Base-by-base conservation (phyloP, 2,113 vertebrate genomes). In the Progne subis region DNA sequence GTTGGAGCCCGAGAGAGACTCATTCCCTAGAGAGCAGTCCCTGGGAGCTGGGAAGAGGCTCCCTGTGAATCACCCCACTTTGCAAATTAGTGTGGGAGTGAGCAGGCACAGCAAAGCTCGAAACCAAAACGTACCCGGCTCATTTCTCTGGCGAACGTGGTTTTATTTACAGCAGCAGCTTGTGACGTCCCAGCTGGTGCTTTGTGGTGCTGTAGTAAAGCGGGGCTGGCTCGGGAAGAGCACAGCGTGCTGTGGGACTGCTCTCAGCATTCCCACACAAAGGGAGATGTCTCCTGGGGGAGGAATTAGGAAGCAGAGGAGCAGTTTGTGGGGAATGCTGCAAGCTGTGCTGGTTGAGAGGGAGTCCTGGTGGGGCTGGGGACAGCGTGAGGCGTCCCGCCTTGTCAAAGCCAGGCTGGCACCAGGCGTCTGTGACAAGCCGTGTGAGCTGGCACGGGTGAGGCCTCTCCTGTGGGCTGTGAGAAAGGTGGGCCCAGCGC, bases 21-120 rank as follows among this genome's bases (percentile, higher is more conserved):
- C 49, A 37, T 70, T 90, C 60, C 79, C 72, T 86, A 56, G 83
- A 69, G 93, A 92, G 92, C 78, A 60, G 74, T 37, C 49, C 44
- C 24, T 6, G 59, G 47, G 46, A 80, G 84, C 53, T 1, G 37
- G 55, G 87, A 81, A 81, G 90, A 90, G 39, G 55, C 41, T 7
- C 24, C 26, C 46, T 29, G 31, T 92, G 94, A 94, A 53, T 87
- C 85, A 89, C 50, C 23, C 25, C 1, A 29, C 43, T 89, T 28
- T n/a, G 55, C 64, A 53, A 28, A 65, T 69, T 3, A 31, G 70
- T 24, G 47, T 41, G 8, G 67, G 76, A 86, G 69, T 5, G 46
- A 85, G 37, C 61, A 6, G 8, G 41, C 56, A 24, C 41, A 32
- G 67, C 11, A 41, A 39, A 14, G 28, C 92, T 74, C 1, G 0